Base-by-base conservation (phyloP, 2,113 vertebrate species). In the Leiothrix lutea region DNA sequence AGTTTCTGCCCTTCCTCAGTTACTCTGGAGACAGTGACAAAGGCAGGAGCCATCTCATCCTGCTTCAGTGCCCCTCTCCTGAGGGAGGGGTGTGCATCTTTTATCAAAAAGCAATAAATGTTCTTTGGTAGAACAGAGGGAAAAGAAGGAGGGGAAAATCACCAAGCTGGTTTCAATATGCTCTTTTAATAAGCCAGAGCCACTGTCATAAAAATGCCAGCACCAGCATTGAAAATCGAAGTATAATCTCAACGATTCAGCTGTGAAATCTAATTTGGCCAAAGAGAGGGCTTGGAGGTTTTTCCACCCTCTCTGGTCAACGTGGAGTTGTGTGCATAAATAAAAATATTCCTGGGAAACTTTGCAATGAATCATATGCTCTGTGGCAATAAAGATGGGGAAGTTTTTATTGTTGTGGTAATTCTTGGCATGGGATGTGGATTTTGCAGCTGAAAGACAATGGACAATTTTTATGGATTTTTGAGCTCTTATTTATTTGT, bases 401-500 rank as follows among this genome's bases (percentile, higher is more conserved):
- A 67, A 75, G 28, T 40, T 77, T 84, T 92, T 93, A 69, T 80
- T 58, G 82, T 61, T 78, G 70, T 72, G 81, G 72, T 75, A 92
- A 72, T 36, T 66, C 47, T 84, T 89, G 56, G 61, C 61, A 44
- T 40, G 57, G 17, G 36, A 67, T 0, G 0, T 47, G 54, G 58
- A 72, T 77, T 92, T 95, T 86, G 51, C 86, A 92, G 71, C 80
- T 61, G 83, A 73, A 73, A 86, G 56, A 70, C 22, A 7, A 72
- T 73, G 20, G 35, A 51, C 5, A 77, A 83, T 88, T 97, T 97
- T 96, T 77, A 94, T 74, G 44, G 89, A 83, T 93, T 93, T 96
- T 96, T 79, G 60, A 95, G 70, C 23, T 75, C 86, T 73, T 93
- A 69, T 53, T 97, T 79, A 48, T 61, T 72, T 77, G 22, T 62